These are phyloP conservation scores for Semnornis frantzii DNA, from an alignment of 2,113 vertebrate species.

Conservation along the genomic window DNA sequence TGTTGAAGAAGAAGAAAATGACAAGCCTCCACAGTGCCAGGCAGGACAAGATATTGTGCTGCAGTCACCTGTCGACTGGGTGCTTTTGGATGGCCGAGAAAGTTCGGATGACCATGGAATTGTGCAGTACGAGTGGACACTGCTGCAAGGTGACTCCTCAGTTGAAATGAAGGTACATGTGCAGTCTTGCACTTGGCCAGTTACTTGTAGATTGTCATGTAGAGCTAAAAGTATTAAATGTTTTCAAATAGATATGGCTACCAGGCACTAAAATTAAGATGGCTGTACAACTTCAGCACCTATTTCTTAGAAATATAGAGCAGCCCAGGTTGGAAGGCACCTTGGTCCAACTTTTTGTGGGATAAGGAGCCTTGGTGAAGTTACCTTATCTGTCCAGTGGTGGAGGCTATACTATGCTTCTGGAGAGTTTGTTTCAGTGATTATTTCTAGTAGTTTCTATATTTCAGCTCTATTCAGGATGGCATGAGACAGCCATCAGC, in stretches of 20 bases:
- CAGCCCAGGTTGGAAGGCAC: background rate
- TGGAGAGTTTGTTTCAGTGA: background rate
- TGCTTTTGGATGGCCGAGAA: conserved; percentile 89
- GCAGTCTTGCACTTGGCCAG: background rate
- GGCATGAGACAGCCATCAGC: background rate
- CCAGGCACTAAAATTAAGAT: background rate
- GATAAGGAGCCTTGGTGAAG: background rate
- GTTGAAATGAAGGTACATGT: conserved; percentile 89
- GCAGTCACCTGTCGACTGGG: conserved; percentile 90
- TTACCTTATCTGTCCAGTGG: background rate
- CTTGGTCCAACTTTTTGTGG: background rate
- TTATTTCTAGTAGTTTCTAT: background rate
- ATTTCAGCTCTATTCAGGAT: background rate
- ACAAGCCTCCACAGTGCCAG: conserved; percentile 87
- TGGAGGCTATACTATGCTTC: background rate
- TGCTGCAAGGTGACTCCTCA: conserved; percentile 84
- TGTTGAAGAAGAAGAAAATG: conserved; percentile 72
- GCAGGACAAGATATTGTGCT: conserved; percentile 90
- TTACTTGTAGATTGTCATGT: background rate
- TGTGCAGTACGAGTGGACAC: conserved; percentile 85
- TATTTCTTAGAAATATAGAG: background rate
- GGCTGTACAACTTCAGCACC: background rate
- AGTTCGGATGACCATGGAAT: conserved; percentile 91
- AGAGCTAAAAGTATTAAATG: background rate
- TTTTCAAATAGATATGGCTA: background rate